phyloP scores from a whole-genome alignment of 1,140 invertebrate species.

The Armadillidium nasatum region DNA sequence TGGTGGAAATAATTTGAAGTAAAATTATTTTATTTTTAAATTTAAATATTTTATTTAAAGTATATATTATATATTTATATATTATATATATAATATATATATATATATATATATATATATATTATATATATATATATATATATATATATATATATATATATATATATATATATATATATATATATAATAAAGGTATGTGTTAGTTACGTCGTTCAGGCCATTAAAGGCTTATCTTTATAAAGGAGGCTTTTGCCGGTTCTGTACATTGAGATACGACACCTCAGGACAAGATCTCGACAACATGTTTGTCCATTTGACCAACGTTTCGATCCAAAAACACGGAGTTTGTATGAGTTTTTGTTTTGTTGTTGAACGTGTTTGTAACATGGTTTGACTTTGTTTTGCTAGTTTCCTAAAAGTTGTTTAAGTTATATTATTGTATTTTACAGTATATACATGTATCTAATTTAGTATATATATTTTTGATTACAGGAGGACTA shows the following conservation, averaged over 20 bases:
- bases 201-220: conserved; percentile 80
- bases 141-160: conserved; percentile 2
- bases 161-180: conserved; percentile 42
- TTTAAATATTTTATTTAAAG: no score
- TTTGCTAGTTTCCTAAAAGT: no score
- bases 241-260: conserved; percentile 78
- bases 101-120: conserved; percentile 13
- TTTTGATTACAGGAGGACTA: conserved; percentile 73
- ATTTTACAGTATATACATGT: no score
- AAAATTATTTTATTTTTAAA: no score
- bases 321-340: conserved; percentile 82
- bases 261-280: conserved; percentile 70
- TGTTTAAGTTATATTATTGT: no score
- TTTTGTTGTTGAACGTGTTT: no score
- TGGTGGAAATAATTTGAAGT: no score
- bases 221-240: conserved; percentile 70
- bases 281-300: conserved; percentile 71
- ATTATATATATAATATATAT: neutral
- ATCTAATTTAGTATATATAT: no score
- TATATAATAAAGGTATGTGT: conserved; percentile 58
- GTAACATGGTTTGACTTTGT: no score
- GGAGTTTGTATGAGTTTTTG: conserved; percentile 57
- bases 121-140: conserved; percentile 10
- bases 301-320: conserved; percentile 81
- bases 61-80: no score